These are phyloP conservation scores for Thinocorus orbignyianus DNA, from an alignment of 2,113 vertebrate species.

Conservation along the genomic window DNA sequence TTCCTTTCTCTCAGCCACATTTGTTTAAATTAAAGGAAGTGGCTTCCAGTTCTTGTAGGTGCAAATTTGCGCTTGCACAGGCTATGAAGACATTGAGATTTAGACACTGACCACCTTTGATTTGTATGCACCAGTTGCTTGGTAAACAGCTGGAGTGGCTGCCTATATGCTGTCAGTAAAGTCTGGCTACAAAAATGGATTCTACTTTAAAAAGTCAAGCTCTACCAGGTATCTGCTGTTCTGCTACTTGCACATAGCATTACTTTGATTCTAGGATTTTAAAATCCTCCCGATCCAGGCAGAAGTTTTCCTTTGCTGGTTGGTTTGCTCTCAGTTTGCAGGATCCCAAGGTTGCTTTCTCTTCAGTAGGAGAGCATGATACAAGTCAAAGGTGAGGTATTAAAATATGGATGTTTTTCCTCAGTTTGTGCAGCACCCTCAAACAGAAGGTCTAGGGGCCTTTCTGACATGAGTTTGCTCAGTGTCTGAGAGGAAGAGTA, in stretches of 20 bases:
- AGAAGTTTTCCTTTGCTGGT: background rate
- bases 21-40: slow-evolving; percentile 35
- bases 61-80: slow-evolving; percentile 29
- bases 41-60: slow-evolving; percentile 19
- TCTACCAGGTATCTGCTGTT: background rate
- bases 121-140: slow-evolving; percentile 38
- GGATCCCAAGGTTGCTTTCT: background rate
- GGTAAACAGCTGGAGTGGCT: slow-evolving; percentile 20
- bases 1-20: background rate
- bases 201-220: background rate
- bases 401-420: background rate
- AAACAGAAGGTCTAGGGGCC: background rate
- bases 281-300: background rate
- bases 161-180: slow-evolving; percentile 32
- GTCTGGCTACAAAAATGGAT: slow-evolving; percentile 19
- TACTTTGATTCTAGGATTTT: background rate
- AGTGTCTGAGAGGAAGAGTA: background rate
- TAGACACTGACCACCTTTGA: slow-evolving; percentile 17
- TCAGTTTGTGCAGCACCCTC: background rate
- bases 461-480: background rate
- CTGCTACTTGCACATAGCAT: background rate
- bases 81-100: slow-evolving; percentile 46
- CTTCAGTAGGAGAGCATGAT: background rate
- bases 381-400: background rate
- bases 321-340: background rate